These are phyloP conservation scores for Neogobius melanostomus DNA, from an alignment of 2,113 vertebrate species.

Conservation along the genomic window DNA sequence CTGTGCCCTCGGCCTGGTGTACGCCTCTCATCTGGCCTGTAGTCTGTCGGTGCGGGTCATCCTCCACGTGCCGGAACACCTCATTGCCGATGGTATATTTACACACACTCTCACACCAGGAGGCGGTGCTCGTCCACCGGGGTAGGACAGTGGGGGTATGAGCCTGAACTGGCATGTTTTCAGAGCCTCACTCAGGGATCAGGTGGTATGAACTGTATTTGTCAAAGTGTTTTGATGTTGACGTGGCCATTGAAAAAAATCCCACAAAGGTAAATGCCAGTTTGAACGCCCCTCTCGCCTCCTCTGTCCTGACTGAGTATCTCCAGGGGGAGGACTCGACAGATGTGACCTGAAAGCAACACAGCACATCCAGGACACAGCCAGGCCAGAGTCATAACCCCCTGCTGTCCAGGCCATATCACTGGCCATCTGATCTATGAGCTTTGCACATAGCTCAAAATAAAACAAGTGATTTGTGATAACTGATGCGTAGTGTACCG, in stretches of 20 bases:
- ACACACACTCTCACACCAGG: slow-evolving; percentile 10
- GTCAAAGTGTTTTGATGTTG: slow-evolving; percentile 20
- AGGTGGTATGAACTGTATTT: slow-evolving; percentile 6
- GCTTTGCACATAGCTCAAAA: slow-evolving; percentile 1
- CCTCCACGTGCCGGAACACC: slow-evolving; percentile 94
- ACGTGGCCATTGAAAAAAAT: slow-evolving; percentile 35
- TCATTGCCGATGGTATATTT: slow-evolving; percentile 92
- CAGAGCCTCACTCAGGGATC: slow-evolving; percentile 24
- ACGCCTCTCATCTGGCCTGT: slow-evolving; percentile 90
- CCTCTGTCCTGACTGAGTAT: slow-evolving; percentile 11
- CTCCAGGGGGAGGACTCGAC: slow-evolving; percentile 27
- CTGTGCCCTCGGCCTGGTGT: slow-evolving; percentile 91
- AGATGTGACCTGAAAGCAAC: slow-evolving; percentile 64
- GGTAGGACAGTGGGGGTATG: neutral
- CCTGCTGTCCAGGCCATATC: slow-evolving; percentile 41
- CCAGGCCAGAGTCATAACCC: slow-evolving; percentile 24
- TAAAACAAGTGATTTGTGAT: neutral
- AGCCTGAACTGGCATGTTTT: slow-evolving; percentile 49
- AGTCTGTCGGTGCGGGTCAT: slow-evolving; percentile 92
- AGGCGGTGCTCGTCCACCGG: slow-evolving; percentile 7
- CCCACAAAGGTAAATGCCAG: slow-evolving; percentile 61
- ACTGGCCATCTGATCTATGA: slow-evolving; percentile 35
- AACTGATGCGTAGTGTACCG: too few species aligned
- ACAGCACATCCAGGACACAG: slow-evolving; percentile 54
- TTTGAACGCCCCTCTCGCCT: slow-evolving; percentile 13